Conservation (phyloP, 2,888 invertebrate genomes). For the Diabrotica balteata region DNA sequence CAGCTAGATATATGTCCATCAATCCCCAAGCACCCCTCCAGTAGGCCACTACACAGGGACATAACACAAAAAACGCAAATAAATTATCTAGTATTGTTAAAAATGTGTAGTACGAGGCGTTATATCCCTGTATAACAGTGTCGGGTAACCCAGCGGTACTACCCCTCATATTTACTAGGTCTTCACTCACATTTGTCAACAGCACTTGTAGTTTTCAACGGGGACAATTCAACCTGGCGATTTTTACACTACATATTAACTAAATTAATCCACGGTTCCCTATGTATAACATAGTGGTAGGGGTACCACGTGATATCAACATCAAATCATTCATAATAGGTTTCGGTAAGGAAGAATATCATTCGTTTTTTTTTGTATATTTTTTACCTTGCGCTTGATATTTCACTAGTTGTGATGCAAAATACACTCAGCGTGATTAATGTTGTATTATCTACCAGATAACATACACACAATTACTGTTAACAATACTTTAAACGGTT, state of each 20-base stretch:
- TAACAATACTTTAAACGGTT: conserved; percentile 21
- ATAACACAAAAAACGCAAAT: conserved; percentile 75
- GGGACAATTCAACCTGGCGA: conserved; percentile 6
- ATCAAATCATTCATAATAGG: background rate
- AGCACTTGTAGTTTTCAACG: background rate
- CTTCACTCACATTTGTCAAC: background rate
- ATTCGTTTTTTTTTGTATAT: background rate
- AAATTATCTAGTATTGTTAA: conserved; percentile 75
- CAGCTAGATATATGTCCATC: conserved; percentile 75
- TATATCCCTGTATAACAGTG: conserved; percentile 52
- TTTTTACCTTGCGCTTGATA: conserved; percentile 1
- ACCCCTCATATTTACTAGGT: conserved; percentile 65
- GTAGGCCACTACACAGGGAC: conserved; percentile 83
- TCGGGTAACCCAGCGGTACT: conserved; percentile 73
- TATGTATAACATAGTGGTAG: conserved; percentile 25
- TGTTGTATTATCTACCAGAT: conserved; percentile 1
- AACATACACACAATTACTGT: conserved; percentile 13
- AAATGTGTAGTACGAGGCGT: conserved; percentile 59
- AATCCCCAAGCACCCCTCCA: conserved; percentile 89
- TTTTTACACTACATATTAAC: conserved; percentile 35
- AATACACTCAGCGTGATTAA: background rate
- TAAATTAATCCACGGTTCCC: conserved; percentile 40
- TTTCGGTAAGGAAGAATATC: background rate
- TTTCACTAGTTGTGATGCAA: conserved; percentile 1
- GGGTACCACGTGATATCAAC: conserved; percentile 35